A percentile compares a stretch with the other conserved stretches of the same genome.
These are phyloP conservation scores for Akabosia matsudoensis DNA, from an alignment of 1,140 invertebrate species.

Conservation along the genomic window DNA sequence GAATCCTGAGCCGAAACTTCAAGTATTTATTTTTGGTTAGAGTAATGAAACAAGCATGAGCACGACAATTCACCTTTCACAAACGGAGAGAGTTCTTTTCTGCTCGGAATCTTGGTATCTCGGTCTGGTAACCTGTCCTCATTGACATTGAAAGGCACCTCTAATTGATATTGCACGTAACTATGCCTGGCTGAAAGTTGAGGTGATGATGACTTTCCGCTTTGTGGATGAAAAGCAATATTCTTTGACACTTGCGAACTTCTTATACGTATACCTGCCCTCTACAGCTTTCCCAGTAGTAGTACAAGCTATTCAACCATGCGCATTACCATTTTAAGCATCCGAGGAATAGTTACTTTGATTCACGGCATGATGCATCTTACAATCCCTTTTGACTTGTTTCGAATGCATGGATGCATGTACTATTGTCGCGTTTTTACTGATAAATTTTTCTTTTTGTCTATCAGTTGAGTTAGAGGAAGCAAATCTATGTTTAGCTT, in stretches of 20 bases:
- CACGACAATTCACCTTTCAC: background rate
- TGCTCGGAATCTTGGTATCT: background rate
- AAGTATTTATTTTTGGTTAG: background rate
- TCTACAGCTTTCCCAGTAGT: too few species aligned
- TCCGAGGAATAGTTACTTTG: background rate
- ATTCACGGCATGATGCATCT: background rate
- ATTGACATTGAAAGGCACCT: background rate
- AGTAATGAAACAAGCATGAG: background rate
- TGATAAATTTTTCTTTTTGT: background rate
- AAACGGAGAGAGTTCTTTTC: background rate
- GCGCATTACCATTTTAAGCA: background rate
- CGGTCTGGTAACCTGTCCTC: slow-evolving; percentile 7
- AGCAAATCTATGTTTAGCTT: too few species aligned
- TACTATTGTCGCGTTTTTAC: background rate
- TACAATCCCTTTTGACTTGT: background rate
- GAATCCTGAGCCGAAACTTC: background rate
- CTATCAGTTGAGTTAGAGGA: background rate
- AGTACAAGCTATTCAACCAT: slow-evolving; percentile 1
- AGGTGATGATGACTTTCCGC: background rate
- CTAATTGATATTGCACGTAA: background rate
- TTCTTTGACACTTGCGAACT: too few species aligned
- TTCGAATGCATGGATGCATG: background rate
- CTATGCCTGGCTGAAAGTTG: background rate
- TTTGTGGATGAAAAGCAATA: background rate
- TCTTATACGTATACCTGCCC: too few species aligned